Base-by-base conservation (phyloP, 2,888 invertebrate genomes). In the Epistrophella euchroma region DNA sequence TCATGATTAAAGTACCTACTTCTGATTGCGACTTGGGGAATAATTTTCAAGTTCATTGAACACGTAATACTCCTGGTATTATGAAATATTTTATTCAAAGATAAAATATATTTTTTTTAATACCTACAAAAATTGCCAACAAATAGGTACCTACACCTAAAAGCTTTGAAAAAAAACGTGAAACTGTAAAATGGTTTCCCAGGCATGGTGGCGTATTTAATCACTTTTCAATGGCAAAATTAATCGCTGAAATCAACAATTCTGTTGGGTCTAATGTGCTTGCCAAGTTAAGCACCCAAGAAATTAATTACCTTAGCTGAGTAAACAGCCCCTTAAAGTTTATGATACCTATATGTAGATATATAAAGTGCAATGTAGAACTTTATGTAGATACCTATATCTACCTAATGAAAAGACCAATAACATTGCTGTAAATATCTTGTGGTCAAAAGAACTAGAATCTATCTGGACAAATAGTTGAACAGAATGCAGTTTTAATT, bases 31-130 rank as follows among this genome's bases (percentile, higher is more conserved):
- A 66, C 35, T 58, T 25, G 40, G 19, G 62, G 78, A 58, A 45
- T 71, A 37, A 15, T 66, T 79, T 79, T 79, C 84, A 84, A 84
- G 84, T 84, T 79, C 84, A 79, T 84, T 84, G 74, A 84, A 79
- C 79, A 84, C 83, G 83, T 78, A 84, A 84, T 68, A 74, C 62
- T 71, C 70, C 43, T 13, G 17, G 64, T 76, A 71, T 84, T 79
- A 66, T 75, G 84, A 79, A 79, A 84, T 71, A 66, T 58, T 77
- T 72, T 76, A 32, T 25, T 37, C 25, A 62, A 62, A 60, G 78
- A 83, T 74, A 70, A n/a, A n/a, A 74, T 56, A 32, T 10, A 66
- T 9, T 64, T n/a, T 43, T n/a, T 56, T 15, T 19, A 60, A 70
- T 56, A 76, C n/a, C 64, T 17, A 45, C 4, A 50, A 22, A 50